Evolutionary conservation across 2,888 invertebrate species (phyloP).

Genomic region (Scaeva pyrastri): DNA sequence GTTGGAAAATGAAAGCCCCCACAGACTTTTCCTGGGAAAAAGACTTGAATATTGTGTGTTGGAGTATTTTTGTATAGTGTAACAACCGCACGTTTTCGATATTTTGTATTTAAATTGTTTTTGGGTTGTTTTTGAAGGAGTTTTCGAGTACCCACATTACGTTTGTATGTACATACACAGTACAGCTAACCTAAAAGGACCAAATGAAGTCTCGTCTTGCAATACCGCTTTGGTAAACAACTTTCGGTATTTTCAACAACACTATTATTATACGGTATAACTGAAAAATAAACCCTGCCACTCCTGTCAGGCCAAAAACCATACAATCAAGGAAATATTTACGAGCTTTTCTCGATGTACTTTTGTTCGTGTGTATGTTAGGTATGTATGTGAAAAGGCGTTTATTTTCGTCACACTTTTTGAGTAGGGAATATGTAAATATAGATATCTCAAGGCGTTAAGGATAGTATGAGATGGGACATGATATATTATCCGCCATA

Average conservation of each 20-base stretch:
- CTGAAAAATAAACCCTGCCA: background rate
- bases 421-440: background rate
- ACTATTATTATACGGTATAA: no score
- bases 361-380: no score
- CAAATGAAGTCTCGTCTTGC: background rate
- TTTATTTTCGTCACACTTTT: background rate
- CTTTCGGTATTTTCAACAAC: background rate
- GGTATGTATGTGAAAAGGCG: background rate
- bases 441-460: background rate
- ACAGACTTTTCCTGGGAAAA: background rate
- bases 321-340: background rate
- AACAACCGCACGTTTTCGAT: background rate
- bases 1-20: background rate
- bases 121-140: constrained; percentile 1
- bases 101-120: background rate
- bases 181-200: background rate
- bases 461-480: background rate
- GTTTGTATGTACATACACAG: background rate
- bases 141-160: background rate
- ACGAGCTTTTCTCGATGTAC: background rate
- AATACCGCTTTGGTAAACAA: background rate
- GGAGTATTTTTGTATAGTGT: background rate
- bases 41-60: background rate
- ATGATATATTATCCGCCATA: background rate
- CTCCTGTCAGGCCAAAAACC: background rate